A percentile compares a stretch with the other conserved stretches of the same genome.
Conservation (phyloP, 2,113 vertebrate genomes). For the Melospiza melodia region DNA sequence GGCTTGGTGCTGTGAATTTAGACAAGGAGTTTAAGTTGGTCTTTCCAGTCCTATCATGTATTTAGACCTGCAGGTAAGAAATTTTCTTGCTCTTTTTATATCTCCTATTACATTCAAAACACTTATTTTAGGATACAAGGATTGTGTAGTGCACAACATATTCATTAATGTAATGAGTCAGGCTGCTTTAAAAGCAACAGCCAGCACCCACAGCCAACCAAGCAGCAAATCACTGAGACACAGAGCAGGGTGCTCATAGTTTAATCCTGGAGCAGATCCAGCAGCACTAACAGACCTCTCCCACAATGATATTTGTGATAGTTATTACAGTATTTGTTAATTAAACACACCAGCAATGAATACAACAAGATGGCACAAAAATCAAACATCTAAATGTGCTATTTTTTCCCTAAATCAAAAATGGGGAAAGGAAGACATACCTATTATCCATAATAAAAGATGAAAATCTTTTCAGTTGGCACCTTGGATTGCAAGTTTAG, state of each 20-base stretch:
- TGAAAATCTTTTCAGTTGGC: neutral
- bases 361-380: neutral
- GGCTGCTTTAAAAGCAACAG: neutral
- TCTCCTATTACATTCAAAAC: neutral
- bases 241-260: accelerated
- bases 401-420: neutral
- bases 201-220: neutral
- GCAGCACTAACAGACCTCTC: neutral
- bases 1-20: neutral
- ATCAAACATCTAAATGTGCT: neutral
- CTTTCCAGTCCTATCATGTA: neutral
- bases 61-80: neutral
- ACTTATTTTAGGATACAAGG: neutral
- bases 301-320: neutral
- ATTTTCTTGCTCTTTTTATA: neutral
- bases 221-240: neutral
- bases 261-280: neutral
- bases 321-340: neutral
- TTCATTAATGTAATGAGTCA: neutral
- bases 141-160: neutral
- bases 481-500: neutral
- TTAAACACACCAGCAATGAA: neutral
- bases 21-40: neutral
- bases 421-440: neutral
- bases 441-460: neutral